Evolutionary conservation across 2,888 invertebrate species (phyloP), one percentile per base, ranked within the genome.

Genomic region (Atrina japonica): DNA sequence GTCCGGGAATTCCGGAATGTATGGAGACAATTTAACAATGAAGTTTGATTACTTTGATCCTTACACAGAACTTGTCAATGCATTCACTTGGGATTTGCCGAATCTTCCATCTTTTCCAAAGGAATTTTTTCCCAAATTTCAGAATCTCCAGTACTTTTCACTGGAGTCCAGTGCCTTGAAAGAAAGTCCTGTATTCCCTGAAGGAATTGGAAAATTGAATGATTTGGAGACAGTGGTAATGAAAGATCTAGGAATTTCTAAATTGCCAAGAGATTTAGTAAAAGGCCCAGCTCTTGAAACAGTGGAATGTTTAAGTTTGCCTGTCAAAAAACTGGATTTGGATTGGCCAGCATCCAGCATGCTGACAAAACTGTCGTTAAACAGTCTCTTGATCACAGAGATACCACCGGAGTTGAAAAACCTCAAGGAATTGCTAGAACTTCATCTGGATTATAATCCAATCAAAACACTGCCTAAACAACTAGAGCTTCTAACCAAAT

Each of bases 371-470:
- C 75, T 89, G 35, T 67, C 66, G 5, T 73, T 89, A 7, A 66
- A 73, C 21, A 80, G 84, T 52, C 78, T 88, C 52, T 80, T 76
- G 49, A 66, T 89, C 40, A 69, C 68, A 7, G 67, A 70, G 6
- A 27, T 88, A 3, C 88, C 88, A 2, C 61, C 70, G 1, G 78
- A 82, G 41, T 65, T 89, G 11, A 75, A 85, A 23, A 56, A 69
- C 16, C 73, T 86, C n/a, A 45, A 66, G 6, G 73, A 79, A 18
- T 71, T 89, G 25, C 55, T 75, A 21, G 52, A 74, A 9, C 74
- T 89, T 6, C 73, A 79, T 52, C 66, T 89, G 27, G 78, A 80
- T 61, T 77, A 83, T 75, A 88, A 88, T 65, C 83, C 80, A 2
- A 72, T 89, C 25, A 78, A 71, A 25, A 66, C 66, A 35, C 69